Evolutionary conservation across 2,113 vertebrate species (phyloP), one percentile per base, ranked within the genome.

Genomic region (Gobio gobio): DNA sequence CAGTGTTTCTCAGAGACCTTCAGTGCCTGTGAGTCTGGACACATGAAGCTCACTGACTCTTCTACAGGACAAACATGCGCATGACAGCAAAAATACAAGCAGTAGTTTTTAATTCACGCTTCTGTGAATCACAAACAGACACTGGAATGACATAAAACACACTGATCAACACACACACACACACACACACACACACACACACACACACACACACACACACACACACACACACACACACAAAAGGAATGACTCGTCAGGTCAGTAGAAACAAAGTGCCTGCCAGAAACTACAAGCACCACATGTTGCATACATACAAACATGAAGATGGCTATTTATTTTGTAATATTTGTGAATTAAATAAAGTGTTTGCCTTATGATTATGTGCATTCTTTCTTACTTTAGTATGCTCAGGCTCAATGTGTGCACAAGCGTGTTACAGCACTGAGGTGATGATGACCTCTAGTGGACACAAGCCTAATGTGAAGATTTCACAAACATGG

Each of bases 291-390:
- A 22, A 56, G 51, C 51, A 56, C 51, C 51, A 18, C 5, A 18
- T 54, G 16, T n/a, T n/a, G n/a, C n/a, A n/a, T n/a, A n/a, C 66
- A 70, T 22, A 40, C 3, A 43, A 1, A 72, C 1, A 43, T 70
- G 5, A 70, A 70, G 18, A 70, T 43, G 66, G n/a, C 36, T 72
- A 72, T 72, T 72, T 72, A 72, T 72, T 72, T 72, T 43, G 10
- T 43, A 22, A n/a, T 72, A 72, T 72, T 72, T 72, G 68, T 72
- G 12, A 70, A 70, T 43, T n/a, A 72, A 72, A n/a, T 70, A 2
- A 40, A 40, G 66, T 43, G 66, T 43, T 70, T n/a, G 66, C 18
- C 10, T 70, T 43, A 20, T 70, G 22, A 22, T 43, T 12, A 36
- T 22, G 66, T 43, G 36, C 36, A n/a, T 70, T 70, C 9, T 40